Evolutionary conservation across 2,888 invertebrate species (phyloP), one percentile per base, ranked within the genome.

Genomic region (Drosophila lutescens): DNA sequence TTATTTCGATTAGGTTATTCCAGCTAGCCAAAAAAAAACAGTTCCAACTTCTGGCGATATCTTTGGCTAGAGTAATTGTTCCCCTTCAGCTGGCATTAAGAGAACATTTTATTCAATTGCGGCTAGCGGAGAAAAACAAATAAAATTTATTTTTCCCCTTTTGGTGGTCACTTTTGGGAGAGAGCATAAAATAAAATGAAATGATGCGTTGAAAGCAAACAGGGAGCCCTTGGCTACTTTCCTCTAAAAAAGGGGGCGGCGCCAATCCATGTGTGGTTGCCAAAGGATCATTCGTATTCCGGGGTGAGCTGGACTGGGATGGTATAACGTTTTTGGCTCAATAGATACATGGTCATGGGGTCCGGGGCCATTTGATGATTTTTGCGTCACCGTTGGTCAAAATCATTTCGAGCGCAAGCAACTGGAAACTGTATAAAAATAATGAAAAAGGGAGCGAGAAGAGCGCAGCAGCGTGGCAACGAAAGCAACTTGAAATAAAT

Each of bases 401-500:
- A 86, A 86, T 88, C 88, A 86, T 89, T 88, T 84, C 86, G 76
- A 89, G 83, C 82, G 88, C 90, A 90, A 88, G 87, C 89, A 89
- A 90, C 87, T 90, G 87, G 90, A 89, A 88, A 90, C 86, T 88
- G 87, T 80, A 88, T 86, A 86, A 86, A 88, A 86, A 86, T 88
- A 86, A 84, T 79, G 81, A 79, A 55, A 66, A 73, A 47, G 56
- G 41, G 55, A 74, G 47, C 49, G 34, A 67, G 38, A 38, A 36
- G 59, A 54, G 10, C 51, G 53, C 65, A 58, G 53, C 65, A 58
- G 57, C 72, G 79, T 78, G 83, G 66, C 66, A 59, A 63, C 76
- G 80, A 80, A 86, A 72, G 74, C 88, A 89, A 89, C 83, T 83
- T 88, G 88, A 91, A 90, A 91, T 91, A 91, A 91, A 90, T 90